A percentile compares a stretch with the other conserved stretches of the same genome.
Evolutionary conservation across 2,888 invertebrate genomes (phyloP).

Genomic region (Metacarcinus magister): DNA sequence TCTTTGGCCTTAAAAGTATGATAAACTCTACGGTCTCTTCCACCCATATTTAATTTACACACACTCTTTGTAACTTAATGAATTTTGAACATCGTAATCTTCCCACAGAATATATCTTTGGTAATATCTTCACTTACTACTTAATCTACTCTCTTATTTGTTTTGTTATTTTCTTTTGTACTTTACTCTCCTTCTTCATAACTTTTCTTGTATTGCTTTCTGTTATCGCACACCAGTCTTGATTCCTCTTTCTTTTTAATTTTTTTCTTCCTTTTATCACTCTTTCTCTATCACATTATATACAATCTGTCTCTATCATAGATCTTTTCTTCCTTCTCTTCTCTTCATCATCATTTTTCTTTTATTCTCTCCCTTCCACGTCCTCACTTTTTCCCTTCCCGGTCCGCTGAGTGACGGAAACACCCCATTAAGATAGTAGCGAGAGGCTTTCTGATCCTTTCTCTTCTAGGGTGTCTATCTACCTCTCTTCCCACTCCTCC

Average conservation of each 20-base stretch:
- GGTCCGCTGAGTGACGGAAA: conserved; percentile 1
- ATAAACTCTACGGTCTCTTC: not conserved
- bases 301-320: not conserved
- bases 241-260: not conserved
- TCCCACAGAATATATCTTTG: not conserved
- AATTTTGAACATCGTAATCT: too few relatives aligned
- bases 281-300: not conserved
- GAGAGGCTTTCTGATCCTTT: not conserved
- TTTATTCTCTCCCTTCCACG: not conserved
- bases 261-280: not conserved
- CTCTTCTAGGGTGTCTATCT: not conserved
- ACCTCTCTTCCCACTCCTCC: not conserved
- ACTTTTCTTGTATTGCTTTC: not conserved
- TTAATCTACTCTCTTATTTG: not conserved
- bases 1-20: too few relatives aligned
- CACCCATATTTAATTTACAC: not conserved
- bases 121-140: not conserved
- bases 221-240: not conserved
- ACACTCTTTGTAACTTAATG: not conserved
- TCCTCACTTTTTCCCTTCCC: not conserved
- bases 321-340: not conserved
- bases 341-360: not conserved
- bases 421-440: conserved; percentile 36
- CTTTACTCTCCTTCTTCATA: not conserved
- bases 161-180: not conserved